Percentiles rank a stretch among this genome's conserved stretches.
Evolutionary conservation across 2,113 vertebrate genomes (phyloP).

Genomic region (Dicaeum eximium): DNA sequence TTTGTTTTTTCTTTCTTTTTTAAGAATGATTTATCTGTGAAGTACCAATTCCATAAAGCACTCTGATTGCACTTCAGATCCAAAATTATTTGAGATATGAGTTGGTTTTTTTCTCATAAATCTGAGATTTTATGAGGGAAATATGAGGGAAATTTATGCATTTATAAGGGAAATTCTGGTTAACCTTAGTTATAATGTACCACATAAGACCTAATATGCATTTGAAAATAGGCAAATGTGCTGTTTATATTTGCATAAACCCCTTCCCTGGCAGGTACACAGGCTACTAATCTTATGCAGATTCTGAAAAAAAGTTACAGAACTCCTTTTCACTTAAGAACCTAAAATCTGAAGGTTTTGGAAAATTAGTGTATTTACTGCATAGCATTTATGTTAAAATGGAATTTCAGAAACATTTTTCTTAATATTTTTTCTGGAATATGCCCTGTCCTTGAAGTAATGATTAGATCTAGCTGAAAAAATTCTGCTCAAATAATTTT

Average conservation of each 20-base stretch:
- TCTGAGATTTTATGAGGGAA: background rate
- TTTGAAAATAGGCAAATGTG: background rate
- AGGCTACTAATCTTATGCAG: background rate
- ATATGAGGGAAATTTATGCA: too few relatives aligned
- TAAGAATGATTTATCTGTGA: background rate
- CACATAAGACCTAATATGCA: background rate
- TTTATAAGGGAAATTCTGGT: too few relatives aligned
- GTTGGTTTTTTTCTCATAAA: background rate
- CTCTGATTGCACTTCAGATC: background rate
- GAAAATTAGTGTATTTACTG: background rate
- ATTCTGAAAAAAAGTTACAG: background rate
- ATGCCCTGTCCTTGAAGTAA: background rate
- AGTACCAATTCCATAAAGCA: background rate
- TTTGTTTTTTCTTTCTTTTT: background rate
- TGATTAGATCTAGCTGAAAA: background rate
- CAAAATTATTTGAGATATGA: background rate
- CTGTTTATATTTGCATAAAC: background rate
- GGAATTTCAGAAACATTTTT: background rate
- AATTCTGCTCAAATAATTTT: background rate
- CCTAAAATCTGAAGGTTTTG: background rate
- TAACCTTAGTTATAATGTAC: background rate
- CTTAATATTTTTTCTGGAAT: background rate
- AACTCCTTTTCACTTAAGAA: background rate
- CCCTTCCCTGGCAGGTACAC: background rate
- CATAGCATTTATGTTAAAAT: background rate